These are phyloP conservation scores for Pholis gunnellus DNA, from an alignment of 2,113 vertebrate genomes.

Conservation along the genomic window DNA sequence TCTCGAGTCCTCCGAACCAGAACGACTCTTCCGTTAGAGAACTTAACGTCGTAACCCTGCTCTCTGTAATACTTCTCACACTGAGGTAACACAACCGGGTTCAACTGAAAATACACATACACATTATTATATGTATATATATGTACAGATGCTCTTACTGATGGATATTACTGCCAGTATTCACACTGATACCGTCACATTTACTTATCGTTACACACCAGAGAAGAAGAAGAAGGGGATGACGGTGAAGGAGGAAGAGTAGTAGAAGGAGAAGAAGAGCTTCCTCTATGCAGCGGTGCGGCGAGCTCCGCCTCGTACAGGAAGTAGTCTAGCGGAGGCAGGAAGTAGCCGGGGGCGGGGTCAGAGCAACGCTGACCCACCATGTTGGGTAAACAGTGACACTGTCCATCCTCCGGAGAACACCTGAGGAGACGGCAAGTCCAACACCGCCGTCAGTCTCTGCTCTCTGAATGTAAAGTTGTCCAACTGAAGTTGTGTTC, in stretches of 20 bases:
- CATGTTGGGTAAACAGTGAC: slow-evolving; percentile 87
- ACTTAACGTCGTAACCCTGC: slow-evolving; percentile 85
- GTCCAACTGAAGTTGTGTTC: too few species aligned
- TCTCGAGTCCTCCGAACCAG: slow-evolving; percentile 80
- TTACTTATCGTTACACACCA: slow-evolving; percentile 76
- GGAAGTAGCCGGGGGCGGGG: slow-evolving; percentile 86
- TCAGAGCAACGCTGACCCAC: slow-evolving; percentile 84
- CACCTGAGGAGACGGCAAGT: slow-evolving; percentile 77
- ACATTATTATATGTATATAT: not conserved
- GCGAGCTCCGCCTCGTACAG: slow-evolving; percentile 91
- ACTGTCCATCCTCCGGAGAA: slow-evolving; percentile 83
- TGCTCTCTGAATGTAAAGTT: not conserved
- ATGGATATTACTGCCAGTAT: not conserved
- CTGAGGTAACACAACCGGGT: slow-evolving; percentile 76
- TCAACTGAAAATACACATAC: slow-evolving; percentile 74
- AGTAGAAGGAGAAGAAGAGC: slow-evolving; percentile 59
- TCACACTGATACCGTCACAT: not conserved
- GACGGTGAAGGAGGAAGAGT: slow-evolving; percentile 52
- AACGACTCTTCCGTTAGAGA: slow-evolving; percentile 85
- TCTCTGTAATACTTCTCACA: slow-evolving; percentile 88
- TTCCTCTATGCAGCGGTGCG: slow-evolving; percentile 60
- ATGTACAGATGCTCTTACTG: too few species aligned
- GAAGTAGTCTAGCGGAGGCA: slow-evolving; percentile 88
- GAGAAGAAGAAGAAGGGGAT: slow-evolving; percentile 58
- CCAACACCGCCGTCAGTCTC: not conserved